Evolutionary conservation across 2,888 invertebrate species (phyloP), one percentile per base, ranked within the genome.

Genomic region (Drosophila paramelanica): DNA sequence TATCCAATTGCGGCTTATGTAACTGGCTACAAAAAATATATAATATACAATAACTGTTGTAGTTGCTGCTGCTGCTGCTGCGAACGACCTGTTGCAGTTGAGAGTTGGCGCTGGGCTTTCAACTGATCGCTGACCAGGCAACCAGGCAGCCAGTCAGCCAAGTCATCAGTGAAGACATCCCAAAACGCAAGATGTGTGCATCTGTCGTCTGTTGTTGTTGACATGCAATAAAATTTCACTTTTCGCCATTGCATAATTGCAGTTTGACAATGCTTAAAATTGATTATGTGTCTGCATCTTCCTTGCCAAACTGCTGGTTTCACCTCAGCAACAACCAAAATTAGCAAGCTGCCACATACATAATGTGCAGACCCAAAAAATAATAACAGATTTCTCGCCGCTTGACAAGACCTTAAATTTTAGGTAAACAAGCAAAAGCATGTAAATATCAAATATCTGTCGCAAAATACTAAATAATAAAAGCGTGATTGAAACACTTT

Each of bases 181-280:
- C 70, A 68, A 85, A 81, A 76, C 58, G 72, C 79, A 67, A 74
- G 70, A 65, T 73, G 67, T 77, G 70, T 73, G 71, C 68, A 69
- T 53, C 74, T 72, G 67, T 60, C 58, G 56, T 23, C 43, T 31
- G 59, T 36, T 56, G 70, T 58, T 70, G 85, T 77, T 84, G 88
- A 84, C 81, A 75, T 87, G 88, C 88, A 85, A 89, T 89, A 81
- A 85, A 89, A 85, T 85, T 85, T 85, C 85, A 89, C 85, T 85
- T 85, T 85, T 87, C 73, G 59, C 75, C 85, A 61, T 85, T 85
- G 85, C 85, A 89, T 85, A 85, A 85, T 85, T 85, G 89, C 85
- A 89, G 77, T 81, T 84, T 87, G 85, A 89, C 85, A 89, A 89
- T 84, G 79, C 74, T 84, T 81, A 79, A 84, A 85, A 89, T 81